Percentiles rank a stretch among this genome's conserved stretches.
Conservation (phyloP, 2,888 invertebrate species). For the Steinernema hermaphroditum region DNA sequence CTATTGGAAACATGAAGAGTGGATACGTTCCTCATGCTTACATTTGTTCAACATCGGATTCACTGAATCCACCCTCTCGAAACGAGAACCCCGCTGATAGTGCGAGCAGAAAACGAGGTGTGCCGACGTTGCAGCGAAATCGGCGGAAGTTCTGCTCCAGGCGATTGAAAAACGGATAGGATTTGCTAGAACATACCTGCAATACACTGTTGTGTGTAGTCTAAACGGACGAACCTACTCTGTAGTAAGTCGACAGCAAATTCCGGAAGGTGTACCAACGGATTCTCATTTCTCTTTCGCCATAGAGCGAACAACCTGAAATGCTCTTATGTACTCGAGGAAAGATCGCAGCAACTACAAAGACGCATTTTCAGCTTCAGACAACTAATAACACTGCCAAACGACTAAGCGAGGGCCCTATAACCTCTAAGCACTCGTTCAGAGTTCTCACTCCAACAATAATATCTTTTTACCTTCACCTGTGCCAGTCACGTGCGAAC, state of each 20-base stretch:
- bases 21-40: not conserved
- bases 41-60: conserved; percentile 22
- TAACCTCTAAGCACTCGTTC: no score
- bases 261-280: not conserved
- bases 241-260: not conserved
- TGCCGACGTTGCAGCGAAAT: not conserved
- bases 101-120: conserved; percentile 1
- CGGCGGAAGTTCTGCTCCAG: not conserved
- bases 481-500: no score
- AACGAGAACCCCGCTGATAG: conserved; percentile 15
- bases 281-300: not conserved
- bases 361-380: no score
- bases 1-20: not conserved
- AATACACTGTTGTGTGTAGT: not conserved
- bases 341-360: no score
- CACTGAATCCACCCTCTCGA: conserved; percentile 7
- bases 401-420: no score
- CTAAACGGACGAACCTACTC: not conserved
- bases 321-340: no score
- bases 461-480: no score
- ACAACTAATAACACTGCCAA: no score
- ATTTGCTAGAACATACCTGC: conserved; percentile 5
- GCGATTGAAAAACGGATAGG: not conserved
- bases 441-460: no score
- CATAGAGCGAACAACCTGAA: conserved; percentile 9